These are phyloP conservation scores for Altica lythri DNA, from an alignment of 2,888 invertebrate species.

Conservation along the genomic window DNA sequence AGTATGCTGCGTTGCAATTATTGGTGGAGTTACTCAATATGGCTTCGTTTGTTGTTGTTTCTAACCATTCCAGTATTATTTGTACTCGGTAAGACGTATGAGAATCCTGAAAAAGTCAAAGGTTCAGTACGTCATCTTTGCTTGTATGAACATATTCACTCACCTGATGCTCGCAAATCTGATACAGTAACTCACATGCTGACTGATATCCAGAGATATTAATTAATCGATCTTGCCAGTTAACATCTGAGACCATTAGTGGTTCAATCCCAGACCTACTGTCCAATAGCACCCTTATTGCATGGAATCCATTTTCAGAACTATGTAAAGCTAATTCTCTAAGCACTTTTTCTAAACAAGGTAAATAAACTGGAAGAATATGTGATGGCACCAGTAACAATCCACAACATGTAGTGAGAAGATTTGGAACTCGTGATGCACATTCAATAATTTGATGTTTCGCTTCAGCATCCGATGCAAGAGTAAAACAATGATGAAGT, in stretches of 20 bases:
- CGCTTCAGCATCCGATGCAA: slow-evolving; percentile 55
- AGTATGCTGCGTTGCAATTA: slow-evolving; percentile 61
- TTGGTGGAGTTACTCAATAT: slow-evolving; percentile 51
- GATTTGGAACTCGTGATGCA: slow-evolving; percentile 69
- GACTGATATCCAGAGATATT: slow-evolving; percentile 60
- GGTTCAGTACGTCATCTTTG: background rate
- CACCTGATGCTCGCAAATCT: slow-evolving; percentile 68
- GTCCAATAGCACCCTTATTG: slow-evolving; percentile 64
- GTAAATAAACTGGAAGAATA: slow-evolving; percentile 65
- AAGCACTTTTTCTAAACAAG: slow-evolving; percentile 70
- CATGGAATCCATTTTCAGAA: slow-evolving; percentile 63
- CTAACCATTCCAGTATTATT: slow-evolving; percentile 76
- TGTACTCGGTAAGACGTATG: slow-evolving; percentile 66
- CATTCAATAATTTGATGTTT: slow-evolving; percentile 62
- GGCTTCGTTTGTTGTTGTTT: slow-evolving; percentile 62
- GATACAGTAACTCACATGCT: slow-evolving; percentile 80
- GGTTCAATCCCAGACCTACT: slow-evolving; percentile 59
- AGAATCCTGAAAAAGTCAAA: slow-evolving; percentile 54
- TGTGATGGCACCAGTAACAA: slow-evolving; percentile 71
- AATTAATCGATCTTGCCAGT: slow-evolving; percentile 50
- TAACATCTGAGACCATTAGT: slow-evolving; percentile 47
- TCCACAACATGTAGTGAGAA: slow-evolving; percentile 73
- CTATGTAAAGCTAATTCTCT: slow-evolving; percentile 71
- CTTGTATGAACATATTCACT: slow-evolving; percentile 24
- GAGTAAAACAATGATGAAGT: slow-evolving; percentile 76